Evolutionary conservation across 2,888 invertebrate genomes (phyloP), one percentile per base, ranked within the genome.

Genomic region (Rhingia rostrata): DNA sequence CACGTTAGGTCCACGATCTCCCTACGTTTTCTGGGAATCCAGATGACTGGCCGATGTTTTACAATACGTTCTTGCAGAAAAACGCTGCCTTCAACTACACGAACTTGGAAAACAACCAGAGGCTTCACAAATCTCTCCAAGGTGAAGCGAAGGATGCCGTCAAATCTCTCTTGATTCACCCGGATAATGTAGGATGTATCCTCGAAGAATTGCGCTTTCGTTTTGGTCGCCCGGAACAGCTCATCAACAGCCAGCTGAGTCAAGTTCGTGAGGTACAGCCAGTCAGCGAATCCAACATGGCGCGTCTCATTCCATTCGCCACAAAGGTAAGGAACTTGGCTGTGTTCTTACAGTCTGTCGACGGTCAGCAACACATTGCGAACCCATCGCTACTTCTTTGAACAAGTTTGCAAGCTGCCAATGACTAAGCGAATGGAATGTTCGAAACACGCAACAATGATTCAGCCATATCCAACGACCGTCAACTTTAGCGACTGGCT

Each of bases 211-310:
- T 77, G 2, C 37, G 60, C 6, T 84, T 86, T 43, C 66, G 82
- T 4, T 78, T 83, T 58, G 80, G 87, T 3, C 63, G 86, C 0
- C 79, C 82, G 4, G 86, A 87, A 22, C 67, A 74, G 9, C 66
- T 87, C 1, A 80, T 86, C 4, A 39, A 75, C 9, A 83, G 81
- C 37, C 86, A 86, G 51, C 14, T 84, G 33, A 73, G 22, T 10
- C 56, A 83, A 61, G 56, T 72, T 10, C 69, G 43, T 30, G 72
- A 86, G 22, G 12, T 86, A 10, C 56, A 64, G 30, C 49, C 73
- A 4, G 77, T 86, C 56, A n/a, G n/a, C n/a, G n/a, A n/a, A n/a
- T n/a, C n/a, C n/a, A n/a, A n/a, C n/a, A n/a, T n/a, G n/a, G n/a
- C n/a, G n/a, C n/a, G n/a, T n/a, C n/a, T n/a, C n/a, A n/a, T n/a